These are phyloP conservation scores for Pemphigus obesinymphae DNA, from an alignment of 1,140 invertebrate genomes.

Conservation along the genomic window DNA sequence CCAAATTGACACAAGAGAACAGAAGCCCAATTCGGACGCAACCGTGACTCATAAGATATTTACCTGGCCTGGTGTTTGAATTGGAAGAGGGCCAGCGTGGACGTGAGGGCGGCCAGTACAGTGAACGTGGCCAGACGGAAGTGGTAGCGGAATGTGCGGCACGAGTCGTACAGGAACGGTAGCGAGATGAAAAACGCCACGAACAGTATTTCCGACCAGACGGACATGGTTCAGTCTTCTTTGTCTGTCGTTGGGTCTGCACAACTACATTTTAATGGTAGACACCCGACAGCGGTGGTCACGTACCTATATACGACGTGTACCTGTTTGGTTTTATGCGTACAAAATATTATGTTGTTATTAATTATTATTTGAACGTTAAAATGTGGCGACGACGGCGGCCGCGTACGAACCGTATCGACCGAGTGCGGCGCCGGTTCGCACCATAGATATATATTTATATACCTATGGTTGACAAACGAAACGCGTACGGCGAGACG, in stretches of 20 bases:
- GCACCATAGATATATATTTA: too few relatives aligned
- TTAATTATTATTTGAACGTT: neutral
- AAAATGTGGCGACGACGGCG: neutral
- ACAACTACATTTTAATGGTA: neutral
- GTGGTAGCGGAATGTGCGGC: neutral
- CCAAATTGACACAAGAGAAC: neutral
- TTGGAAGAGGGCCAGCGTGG: neutral
- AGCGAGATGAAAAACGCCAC: conserved; percentile 18
- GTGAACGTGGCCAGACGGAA: neutral
- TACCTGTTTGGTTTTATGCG: neutral
- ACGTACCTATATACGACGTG: too few relatives aligned
- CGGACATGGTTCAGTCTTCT: neutral
- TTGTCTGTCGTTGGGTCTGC: neutral
- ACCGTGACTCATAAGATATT: neutral
- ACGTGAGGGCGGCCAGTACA: neutral
- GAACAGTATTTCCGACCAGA: neutral
- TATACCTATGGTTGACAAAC: too few relatives aligned
- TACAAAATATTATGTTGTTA: neutral
- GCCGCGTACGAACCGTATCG: neutral
- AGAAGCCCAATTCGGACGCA: neutral
- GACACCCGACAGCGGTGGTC: neutral
- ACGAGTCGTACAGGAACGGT: neutral
- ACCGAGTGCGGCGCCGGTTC: neutral
- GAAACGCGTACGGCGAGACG: too few relatives aligned
- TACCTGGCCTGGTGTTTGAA: conserved; percentile 3